Evolutionary conservation across 2,797 vertebrate species (phyloP), one percentile per base, ranked within the genome.

Genomic region (Crocodylus rhombifer): DNA sequence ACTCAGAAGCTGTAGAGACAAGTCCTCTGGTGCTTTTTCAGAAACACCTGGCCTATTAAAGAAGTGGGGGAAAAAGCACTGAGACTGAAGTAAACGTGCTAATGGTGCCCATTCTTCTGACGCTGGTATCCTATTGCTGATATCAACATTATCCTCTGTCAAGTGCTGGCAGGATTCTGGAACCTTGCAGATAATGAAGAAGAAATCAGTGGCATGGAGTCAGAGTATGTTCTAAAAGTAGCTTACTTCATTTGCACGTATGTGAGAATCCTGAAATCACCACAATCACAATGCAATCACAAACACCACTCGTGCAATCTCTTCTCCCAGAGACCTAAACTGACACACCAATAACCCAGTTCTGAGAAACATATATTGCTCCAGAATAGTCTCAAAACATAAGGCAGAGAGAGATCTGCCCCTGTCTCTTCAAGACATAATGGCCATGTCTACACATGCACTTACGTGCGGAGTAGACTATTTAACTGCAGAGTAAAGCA

Each of bases 1-100:
- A 89, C 90, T 96, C 92, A 96, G 90, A 88, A 94, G 80, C 42
- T 86, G 87, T 74, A 94, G 89, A 86, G 91, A 96, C 95, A 94
- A 97, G 96, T 86, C 93, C 33, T 67, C 80, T 51, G 83, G 87
- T 95, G 95, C 95, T 97, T 94, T 79, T 75, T 57, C 16, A 57
- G 13, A 95, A 96, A 95, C 62, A 28, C 4, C 87, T 84, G 62
- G 76, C 86, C 88, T 56, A 1, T 83, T 86, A 92, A 79, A 51
- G 36, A 88, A 91, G 78, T 87, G 63, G 74, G 84, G 33, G 30
- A 92, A 36, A 36, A 36, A 79, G 77, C 91, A 80, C 1, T 0
- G 65, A 73, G 79, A 61, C 51, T 93, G 94, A 79, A 86, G 74
- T 83, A 71, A 93, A 92, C 0, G 0, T 84, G 74, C 62, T 96